Evolutionary conservation across 2,113 vertebrate genomes (phyloP).

Genomic region (Oophaga pumilio): DNA sequence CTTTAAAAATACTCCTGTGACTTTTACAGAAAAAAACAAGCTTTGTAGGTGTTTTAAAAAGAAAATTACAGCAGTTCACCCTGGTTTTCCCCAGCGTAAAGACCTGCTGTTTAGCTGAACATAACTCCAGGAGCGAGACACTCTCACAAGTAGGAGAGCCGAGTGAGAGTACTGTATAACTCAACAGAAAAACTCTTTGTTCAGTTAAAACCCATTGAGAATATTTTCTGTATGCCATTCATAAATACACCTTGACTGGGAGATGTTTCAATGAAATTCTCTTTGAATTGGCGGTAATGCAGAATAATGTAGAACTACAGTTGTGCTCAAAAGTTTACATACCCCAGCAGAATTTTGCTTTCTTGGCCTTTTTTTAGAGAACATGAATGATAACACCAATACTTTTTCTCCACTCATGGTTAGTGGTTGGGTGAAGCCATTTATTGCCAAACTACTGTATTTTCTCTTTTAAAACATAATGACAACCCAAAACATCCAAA

Average conservation of each 20-base stretch:
- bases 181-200: constrained; percentile 42
- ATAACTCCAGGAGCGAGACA: neutral
- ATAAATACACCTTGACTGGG: neutral
- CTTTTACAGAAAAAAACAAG: constrained; percentile 37
- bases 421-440: too few relatives aligned
- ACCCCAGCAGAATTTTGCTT: too few relatives aligned
- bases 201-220: constrained; percentile 10
- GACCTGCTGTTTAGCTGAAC: constrained; percentile 51
- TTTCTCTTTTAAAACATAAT: too few relatives aligned
- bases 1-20: constrained; percentile 15
- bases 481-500: too few relatives aligned
- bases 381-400: too few relatives aligned
- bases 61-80: constrained; percentile 52
- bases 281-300: neutral
- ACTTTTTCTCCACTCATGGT: too few relatives aligned
- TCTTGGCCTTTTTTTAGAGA: too few relatives aligned
- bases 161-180: constrained; percentile 25
- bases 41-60: constrained; percentile 54
- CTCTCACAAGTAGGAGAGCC: neutral
- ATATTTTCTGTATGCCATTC: neutral
- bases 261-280: neutral
- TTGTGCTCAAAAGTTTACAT: too few relatives aligned
- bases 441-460: too few relatives aligned
- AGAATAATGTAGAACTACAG: neutral
- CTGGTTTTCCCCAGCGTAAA: constrained; percentile 50